Evolutionary conservation across 2,888 invertebrate species (phyloP).

Genomic region (Hemithea aestivaria): DNA sequence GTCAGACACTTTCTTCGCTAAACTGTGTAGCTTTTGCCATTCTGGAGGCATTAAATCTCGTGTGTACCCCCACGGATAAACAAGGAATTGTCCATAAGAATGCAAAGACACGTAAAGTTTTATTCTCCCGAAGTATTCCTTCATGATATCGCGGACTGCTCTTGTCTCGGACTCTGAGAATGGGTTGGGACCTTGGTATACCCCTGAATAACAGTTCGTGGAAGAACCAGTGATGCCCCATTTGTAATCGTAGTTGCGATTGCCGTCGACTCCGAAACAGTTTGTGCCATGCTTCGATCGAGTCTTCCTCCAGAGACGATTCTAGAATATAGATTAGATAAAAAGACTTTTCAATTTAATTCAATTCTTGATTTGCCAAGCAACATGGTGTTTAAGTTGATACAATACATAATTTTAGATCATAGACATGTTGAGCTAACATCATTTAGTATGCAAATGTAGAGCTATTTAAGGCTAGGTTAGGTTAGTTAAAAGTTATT

Average conservation of each 20-base stretch:
- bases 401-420: too few species aligned
- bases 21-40: constrained; percentile 61
- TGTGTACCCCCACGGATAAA: constrained; percentile 83
- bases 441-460: too few species aligned
- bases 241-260: constrained; percentile 84
- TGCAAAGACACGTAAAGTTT: constrained; percentile 84
- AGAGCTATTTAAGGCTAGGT: too few species aligned
- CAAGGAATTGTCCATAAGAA: constrained; percentile 81
- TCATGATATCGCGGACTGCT: constrained; percentile 75
- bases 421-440: too few species aligned
- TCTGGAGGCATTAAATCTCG: constrained; percentile 64
- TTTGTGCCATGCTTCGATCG: constrained; percentile 55
- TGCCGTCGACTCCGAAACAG: constrained; percentile 83
- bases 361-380: not conserved
- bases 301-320: constrained; percentile 83
- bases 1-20: constrained; percentile 59
- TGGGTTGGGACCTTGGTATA: constrained; percentile 78
- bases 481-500: too few species aligned
- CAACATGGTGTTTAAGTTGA: too few species aligned
- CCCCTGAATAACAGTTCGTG: constrained; percentile 74
- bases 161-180: constrained; percentile 82
- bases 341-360: not conserved
- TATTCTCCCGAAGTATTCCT: constrained; percentile 64
- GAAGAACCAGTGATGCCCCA: constrained; percentile 85
- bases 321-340: constrained; percentile 65